phyloP scores from a whole-genome alignment of 2,888 invertebrate species.

The Heliconius ethilla region DNA sequence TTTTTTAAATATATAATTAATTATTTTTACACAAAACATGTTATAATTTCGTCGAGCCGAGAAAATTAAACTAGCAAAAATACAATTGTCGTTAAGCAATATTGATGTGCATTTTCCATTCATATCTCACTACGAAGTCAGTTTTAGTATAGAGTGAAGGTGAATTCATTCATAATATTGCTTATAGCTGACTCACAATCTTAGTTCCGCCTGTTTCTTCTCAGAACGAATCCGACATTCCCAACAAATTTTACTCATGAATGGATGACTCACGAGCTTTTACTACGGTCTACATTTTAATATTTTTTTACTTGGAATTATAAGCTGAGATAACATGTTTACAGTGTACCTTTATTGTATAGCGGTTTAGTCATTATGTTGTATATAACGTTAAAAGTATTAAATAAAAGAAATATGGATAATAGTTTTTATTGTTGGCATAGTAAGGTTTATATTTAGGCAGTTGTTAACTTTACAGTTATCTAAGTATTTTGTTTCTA shows the following conservation, averaged over 20 bases:
- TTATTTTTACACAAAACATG: no score
- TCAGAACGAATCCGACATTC: constrained; percentile 52
- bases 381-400: neutral
- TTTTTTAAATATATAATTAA: no score
- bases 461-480: no score
- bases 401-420: neutral
- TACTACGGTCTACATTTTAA: constrained; percentile 43
- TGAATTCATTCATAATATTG: constrained; percentile 6
- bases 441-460: no score
- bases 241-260: constrained; percentile 47
- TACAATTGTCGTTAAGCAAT: neutral
- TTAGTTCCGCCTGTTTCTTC: constrained; percentile 50
- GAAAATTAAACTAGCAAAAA: neutral
- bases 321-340: constrained; percentile 1
- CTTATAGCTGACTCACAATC: constrained; percentile 29
- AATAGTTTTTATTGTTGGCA: neutral
- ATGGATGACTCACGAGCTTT: constrained; percentile 50
- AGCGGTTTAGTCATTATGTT: neutral
- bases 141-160: neutral
- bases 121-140: neutral
- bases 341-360: neutral
- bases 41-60: neutral
- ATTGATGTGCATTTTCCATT: neutral
- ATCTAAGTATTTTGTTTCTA: no score
- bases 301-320: constrained; percentile 36